These are phyloP conservation scores for Anaspis maculata DNA, from an alignment of 2,888 invertebrate species.

Conservation along the genomic window DNA sequence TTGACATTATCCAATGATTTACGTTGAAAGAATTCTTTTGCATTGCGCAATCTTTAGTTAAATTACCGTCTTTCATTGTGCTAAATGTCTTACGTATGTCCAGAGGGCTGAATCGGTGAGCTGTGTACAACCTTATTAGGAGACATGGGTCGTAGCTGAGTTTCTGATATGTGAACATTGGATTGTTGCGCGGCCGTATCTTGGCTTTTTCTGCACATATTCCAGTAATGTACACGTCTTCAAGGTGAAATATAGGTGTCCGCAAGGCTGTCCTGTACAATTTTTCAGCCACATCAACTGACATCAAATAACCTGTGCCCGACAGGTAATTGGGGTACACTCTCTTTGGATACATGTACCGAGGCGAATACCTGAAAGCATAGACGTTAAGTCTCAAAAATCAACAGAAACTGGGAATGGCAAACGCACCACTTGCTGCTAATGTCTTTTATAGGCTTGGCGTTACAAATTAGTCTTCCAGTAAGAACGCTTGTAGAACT, in stretches of 20 bases:
- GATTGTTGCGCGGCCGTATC: conserved; percentile 41
- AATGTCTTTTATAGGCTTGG: conserved; percentile 63
- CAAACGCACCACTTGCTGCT: conserved; percentile 65
- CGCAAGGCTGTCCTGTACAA: conserved; percentile 59
- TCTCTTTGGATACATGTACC: conserved; percentile 43
- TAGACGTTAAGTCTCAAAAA: no score
- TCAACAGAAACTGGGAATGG: background rate
- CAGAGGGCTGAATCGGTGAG: conserved; percentile 9
- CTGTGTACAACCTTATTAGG: conserved; percentile 6
- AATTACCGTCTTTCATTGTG: conserved; percentile 6
- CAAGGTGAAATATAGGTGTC: conserved; percentile 66
- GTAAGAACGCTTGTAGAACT: conserved; percentile 48
- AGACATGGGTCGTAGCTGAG: conserved; percentile 8
- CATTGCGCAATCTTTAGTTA: conserved; percentile 5
- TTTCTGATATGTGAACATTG: conserved; percentile 11
- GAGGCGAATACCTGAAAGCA: conserved; percentile 9
- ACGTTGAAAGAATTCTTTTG: conserved; percentile 8
- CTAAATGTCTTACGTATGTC: conserved; percentile 7
- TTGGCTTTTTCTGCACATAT: conserved; percentile 54
- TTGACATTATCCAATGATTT: conserved; percentile 12
- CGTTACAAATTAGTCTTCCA: conserved; percentile 72
- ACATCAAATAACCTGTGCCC: conserved; percentile 73
- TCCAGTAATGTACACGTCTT: conserved; percentile 75
- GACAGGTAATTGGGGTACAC: conserved; percentile 75
- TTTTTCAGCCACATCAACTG: conserved; percentile 54